These are phyloP conservation scores for Nomada fabriciana DNA, from an alignment of 2,888 invertebrate species.

Conservation along the genomic window DNA sequence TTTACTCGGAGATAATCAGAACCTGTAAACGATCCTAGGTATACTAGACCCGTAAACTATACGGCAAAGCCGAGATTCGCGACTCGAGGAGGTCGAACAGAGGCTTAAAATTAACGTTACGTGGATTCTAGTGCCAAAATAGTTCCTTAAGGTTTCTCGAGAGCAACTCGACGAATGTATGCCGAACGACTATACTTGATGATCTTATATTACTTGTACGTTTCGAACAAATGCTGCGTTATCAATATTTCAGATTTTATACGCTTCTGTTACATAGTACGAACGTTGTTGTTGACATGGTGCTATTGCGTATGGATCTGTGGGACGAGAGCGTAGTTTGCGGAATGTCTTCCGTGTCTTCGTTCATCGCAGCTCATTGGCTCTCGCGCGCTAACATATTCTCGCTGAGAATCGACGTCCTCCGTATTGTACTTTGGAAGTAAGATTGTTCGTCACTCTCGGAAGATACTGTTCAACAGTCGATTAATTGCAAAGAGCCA, in stretches of 20 bases:
- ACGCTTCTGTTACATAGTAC: constrained; percentile 80
- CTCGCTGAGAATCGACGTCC: constrained; percentile 15
- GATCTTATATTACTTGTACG: constrained; percentile 65
- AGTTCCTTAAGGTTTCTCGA: constrained; percentile 77
- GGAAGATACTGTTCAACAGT: background rate
- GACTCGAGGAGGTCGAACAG: constrained; percentile 45
- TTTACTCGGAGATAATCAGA: constrained; percentile 38
- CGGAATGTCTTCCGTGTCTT: constrained; percentile 7
- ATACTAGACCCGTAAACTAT: constrained; percentile 24
- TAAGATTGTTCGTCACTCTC: background rate
- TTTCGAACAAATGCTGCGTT: constrained; percentile 74
- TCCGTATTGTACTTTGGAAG: background rate
- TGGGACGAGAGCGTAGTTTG: constrained; percentile 6
- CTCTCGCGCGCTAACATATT: background rate
- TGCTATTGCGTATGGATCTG: constrained; percentile 49
- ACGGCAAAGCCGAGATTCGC: constrained; percentile 34
- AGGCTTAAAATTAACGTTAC: constrained; percentile 67
- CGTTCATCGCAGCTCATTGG: constrained; percentile 31
- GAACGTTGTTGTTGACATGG: constrained; percentile 70
- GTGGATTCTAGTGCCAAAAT: constrained; percentile 81
- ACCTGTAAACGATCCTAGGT: constrained; percentile 47
- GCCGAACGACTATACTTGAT: constrained; percentile 54
- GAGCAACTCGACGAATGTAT: constrained; percentile 66
- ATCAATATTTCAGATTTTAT: constrained; percentile 81
- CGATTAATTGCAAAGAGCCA: background rate